Evolutionary conservation across 2,113 vertebrate genomes (phyloP), one percentile per base, ranked within the genome.

Genomic region (Procavia capensis): DNA sequence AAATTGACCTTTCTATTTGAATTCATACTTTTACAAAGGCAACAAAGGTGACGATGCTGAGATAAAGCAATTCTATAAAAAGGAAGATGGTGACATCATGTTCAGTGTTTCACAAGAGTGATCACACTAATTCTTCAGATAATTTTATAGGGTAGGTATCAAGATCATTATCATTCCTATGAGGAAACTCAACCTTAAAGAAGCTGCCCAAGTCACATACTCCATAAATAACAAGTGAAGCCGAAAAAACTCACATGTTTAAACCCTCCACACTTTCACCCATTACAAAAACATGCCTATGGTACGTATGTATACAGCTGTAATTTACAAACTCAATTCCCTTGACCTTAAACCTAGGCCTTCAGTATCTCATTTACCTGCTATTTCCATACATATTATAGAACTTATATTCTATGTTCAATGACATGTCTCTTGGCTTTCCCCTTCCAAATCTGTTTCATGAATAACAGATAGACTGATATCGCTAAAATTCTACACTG

Each of bases 21-120:
- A 93, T 39, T 74, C 8, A 78, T 6, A 50, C 74, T 81, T 59
- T 27, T 76, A 94, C 4, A 59, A 70, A 13, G 63, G 43, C 68
- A 9, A 70, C n/a, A 96, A 88, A 89, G 75, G 9, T 16, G 90
- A 82, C 34, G 47, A 41, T 25, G 57, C 61, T 57, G 36, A 70
- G 91, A 85, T 54, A 80, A 6, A 91, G 20, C 72, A 41, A 86
- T 16, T 86, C 76, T 95, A 70, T 92, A 57, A 72, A 93, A 93
- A 74, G 39, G n/a, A 59, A 83, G 4, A 85, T 20, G 66, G 13
- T 36, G 16, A 6, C 2, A 83, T 61, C 39, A 78, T 3, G 10
- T 70, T 93, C 43, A 91, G 27, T 36, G 45, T 39, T 72, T 75
- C 34, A 81, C 4, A 91, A 27, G 24, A 9, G 47, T 34, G 34